phyloP scores from a whole-genome alignment of 1,140 invertebrate species.

The Drosophila pallidifrons region DNA sequence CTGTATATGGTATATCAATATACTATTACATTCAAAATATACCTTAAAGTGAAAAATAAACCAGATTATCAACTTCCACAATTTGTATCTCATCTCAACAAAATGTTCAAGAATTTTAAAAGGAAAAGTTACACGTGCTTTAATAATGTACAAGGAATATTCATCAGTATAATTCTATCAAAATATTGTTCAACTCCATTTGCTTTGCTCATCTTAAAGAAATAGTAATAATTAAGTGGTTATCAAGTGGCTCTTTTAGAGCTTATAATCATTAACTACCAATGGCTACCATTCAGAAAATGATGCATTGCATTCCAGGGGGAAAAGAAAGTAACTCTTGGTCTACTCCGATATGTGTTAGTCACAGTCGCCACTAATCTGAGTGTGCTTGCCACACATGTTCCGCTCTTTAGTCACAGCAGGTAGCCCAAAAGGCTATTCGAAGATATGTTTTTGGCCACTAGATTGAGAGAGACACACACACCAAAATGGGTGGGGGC shows the following conservation, averaged over 20 bases:
- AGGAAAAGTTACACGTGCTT: too few species aligned
- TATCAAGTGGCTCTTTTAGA: not conserved
- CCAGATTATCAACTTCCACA: too few species aligned
- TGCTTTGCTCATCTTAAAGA: not conserved
- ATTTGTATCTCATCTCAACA: too few species aligned
- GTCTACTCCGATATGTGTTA: constrained; percentile 1
- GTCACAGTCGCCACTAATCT: constrained; percentile 14
- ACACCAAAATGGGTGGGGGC: not conserved
- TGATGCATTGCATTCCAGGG: not conserved
- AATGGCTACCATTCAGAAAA: not conserved
- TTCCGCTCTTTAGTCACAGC: constrained; percentile 32
- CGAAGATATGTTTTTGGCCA: constrained; percentile 3
- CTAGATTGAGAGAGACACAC: constrained; percentile 11
- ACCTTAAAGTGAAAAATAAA: too few species aligned
- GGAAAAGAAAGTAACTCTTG: constrained; percentile 5
- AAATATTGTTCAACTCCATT: not conserved
- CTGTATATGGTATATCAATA: too few species aligned
- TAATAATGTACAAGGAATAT: not conserved
- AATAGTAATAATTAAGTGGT: not conserved
- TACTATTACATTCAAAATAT: too few species aligned
- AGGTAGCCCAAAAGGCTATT: constrained; percentile 30
- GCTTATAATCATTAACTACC: too few species aligned
- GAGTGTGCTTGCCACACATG: constrained; percentile 30
- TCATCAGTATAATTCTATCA: too few species aligned
- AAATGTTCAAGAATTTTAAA: too few species aligned